phyloP scores from a whole-genome alignment of 2,888 invertebrate genomes.

The Gnatocerus cornutus region DNA sequence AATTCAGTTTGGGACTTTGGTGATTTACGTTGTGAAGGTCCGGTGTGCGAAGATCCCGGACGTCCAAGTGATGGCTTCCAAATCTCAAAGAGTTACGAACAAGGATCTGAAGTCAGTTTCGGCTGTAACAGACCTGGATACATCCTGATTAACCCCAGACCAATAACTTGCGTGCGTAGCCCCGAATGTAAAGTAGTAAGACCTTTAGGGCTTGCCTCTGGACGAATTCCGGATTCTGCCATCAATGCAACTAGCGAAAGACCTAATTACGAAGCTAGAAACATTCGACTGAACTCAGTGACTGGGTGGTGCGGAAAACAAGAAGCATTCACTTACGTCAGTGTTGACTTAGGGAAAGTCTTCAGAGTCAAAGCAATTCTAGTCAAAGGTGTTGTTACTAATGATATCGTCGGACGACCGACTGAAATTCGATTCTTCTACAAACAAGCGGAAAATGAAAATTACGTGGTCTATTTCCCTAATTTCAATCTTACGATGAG shows the following conservation, averaged over 20 bases:
- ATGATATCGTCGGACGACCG: slow-evolving; percentile 95
- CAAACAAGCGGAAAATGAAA: slow-evolving; percentile 94
- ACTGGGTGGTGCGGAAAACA: slow-evolving; percentile 98
- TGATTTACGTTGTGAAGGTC: slow-evolving; percentile 95
- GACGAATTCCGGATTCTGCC: slow-evolving; percentile 93
- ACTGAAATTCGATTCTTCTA: slow-evolving; percentile 98
- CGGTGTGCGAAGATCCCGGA: slow-evolving; percentile 96
- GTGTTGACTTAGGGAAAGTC: slow-evolving; percentile 95
- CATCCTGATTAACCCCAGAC: slow-evolving; percentile 91
- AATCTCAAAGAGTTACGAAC: slow-evolving; percentile 87
- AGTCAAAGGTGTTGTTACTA: slow-evolving; percentile 95
- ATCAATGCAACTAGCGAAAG: slow-evolving; percentile 96
- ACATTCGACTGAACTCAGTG: slow-evolving; percentile 91
- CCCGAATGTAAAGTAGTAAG: slow-evolving; percentile 95
- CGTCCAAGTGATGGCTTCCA: slow-evolving; percentile 94
- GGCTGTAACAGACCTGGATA: slow-evolving; percentile 94
- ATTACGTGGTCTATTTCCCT: slow-evolving; percentile 97
- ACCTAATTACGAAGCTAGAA: slow-evolving; percentile 92
- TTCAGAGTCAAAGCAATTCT: slow-evolving; percentile 93
- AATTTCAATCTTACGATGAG: slow-evolving; percentile 96
- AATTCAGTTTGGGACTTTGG: slow-evolving; percentile 99
- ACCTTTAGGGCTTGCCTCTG: slow-evolving; percentile 93
- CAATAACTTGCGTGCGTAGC: slow-evolving; percentile 91
- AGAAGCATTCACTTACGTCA: slow-evolving; percentile 96
- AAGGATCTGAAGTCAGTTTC: slow-evolving; percentile 93